Percentiles rank a stretch among this genome's conserved stretches.
Evolutionary conservation across 2,888 invertebrate species (phyloP).

Genomic region (Gortyna flavago): DNA sequence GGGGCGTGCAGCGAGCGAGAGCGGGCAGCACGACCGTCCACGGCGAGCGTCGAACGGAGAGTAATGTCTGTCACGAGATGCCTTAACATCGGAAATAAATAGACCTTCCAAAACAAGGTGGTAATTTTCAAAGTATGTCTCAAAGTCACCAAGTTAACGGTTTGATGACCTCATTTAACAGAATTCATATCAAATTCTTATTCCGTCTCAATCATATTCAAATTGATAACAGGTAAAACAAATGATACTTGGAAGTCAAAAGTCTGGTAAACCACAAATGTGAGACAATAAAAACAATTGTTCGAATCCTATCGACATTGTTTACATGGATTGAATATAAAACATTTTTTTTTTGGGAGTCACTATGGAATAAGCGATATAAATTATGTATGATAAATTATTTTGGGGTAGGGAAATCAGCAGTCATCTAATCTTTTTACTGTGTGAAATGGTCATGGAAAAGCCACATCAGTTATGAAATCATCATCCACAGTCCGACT

Average conservation of each 20-base stretch:
- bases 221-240: slow-evolving; percentile 64
- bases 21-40: no score
- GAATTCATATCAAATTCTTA: slow-evolving; percentile 49
- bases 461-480: neutral
- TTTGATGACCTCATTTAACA: slow-evolving; percentile 28
- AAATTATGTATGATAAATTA: neutral
- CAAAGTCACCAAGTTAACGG: slow-evolving; percentile 37
- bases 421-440: neutral
- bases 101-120: neutral
- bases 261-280: slow-evolving; percentile 52
- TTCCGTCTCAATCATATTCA: slow-evolving; percentile 55
- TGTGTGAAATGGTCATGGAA: neutral
- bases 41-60: no score
- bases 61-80: neutral
- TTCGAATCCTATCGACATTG: slow-evolving; percentile 30
- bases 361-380: neutral
- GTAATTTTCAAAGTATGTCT: neutral
- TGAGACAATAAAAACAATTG: slow-evolving; percentile 57
- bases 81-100: no score
- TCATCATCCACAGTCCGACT: neutral
- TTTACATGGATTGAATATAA: slow-evolving; percentile 54
- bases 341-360: slow-evolving; percentile 39
- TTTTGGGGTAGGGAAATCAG: slow-evolving; percentile 3
- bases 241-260: slow-evolving; percentile 55
- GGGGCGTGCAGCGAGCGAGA: no score